Base-by-base conservation (phyloP, 2,888 invertebrate genomes). In the Pogonocherus hispidulus region DNA sequence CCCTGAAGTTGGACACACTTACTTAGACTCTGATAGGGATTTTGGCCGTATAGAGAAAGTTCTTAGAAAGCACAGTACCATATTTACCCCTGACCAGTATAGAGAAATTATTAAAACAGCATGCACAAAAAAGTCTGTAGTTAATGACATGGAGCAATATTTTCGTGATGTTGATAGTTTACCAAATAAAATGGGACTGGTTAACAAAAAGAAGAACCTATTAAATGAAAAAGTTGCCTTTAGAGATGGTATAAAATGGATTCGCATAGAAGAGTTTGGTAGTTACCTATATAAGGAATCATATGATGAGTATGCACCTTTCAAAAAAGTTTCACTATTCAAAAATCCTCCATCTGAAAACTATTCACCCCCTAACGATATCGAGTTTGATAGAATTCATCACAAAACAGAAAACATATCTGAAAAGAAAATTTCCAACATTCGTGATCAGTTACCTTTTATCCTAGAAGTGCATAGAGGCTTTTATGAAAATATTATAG, bases 171-270 rank as follows among this genome's bases (percentile, higher is more conserved):
- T 23, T 23, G 23, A 23, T 6, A 23, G 23, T 6, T 23, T 23
- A 4, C 23, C 6, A 23, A 23, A 23, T 23, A 23, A 23, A 23
- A 23, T 23, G 6, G 23, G 23, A 23, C 23, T 23, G 6, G 23
- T 23, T 3, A 23, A 23, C 6, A 4, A 23, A 23, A 6, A 23
- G 23, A 35, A 63, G 37, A 63, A 63, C 19, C 8, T 32, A 23
- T 14, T 49, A 16, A 51, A 51, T 8, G n/a, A 63, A 63, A 49
- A 63, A 51, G 49, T 63, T 32, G 19, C 37, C 4, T 63, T 63
- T 37, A 63, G 51, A 35, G 62, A 63, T 49, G 49, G 51, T 18
- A 49, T 63, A 1, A 63, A 63, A 51, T 63, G 52, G 51, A 63
- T 63, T 19, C 35, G 35, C n/a, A 51, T 51, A 0, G 51, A 63